Evolutionary conservation across 2,888 invertebrate species (phyloP).

Genomic region (Phyllotreta cruciferae): DNA sequence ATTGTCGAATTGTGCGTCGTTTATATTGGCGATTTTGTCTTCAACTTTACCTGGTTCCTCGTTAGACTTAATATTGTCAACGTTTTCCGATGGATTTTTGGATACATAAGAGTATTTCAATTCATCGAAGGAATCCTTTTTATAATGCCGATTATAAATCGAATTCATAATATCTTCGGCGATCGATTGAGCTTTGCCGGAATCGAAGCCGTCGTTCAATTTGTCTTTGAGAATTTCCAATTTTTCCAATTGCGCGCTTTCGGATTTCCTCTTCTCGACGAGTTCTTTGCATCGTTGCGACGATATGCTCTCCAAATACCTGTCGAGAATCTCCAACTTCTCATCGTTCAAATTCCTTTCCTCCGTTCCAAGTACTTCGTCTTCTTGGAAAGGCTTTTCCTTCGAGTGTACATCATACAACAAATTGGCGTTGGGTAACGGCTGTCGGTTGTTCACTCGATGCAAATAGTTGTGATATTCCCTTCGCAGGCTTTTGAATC

Average conservation of each 20-base stretch:
- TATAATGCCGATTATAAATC: constrained; percentile 46
- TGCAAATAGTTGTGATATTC: constrained; percentile 52
- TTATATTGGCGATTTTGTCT: neutral
- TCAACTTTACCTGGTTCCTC: neutral
- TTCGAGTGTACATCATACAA: neutral
- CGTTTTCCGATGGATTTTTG: neutral
- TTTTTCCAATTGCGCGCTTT: constrained; percentile 29
- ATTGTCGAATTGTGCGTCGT: constrained; percentile 29
- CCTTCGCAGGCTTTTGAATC: constrained; percentile 62
- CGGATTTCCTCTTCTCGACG: constrained; percentile 32
- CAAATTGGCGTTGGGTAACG: neutral
- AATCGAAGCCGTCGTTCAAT: constrained; percentile 33
- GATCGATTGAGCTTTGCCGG: constrained; percentile 46
- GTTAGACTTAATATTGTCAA: constrained; percentile 8
- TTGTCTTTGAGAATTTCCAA: constrained; percentile 30
- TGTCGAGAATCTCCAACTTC: constrained; percentile 46
- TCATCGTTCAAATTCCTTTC: constrained; percentile 36
- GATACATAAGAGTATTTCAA: neutral
- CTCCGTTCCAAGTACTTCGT: constrained; percentile 24
- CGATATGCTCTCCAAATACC: constrained; percentile 44
- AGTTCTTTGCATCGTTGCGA: constrained; percentile 38
- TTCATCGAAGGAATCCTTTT: constrained; percentile 29
- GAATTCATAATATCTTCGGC: constrained; percentile 52
- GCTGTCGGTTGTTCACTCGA: constrained; percentile 8
- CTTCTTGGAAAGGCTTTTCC: constrained; percentile 6